Evolutionary conservation across 2,888 invertebrate genomes (phyloP).

Genomic region (Diarsia rubi): DNA sequence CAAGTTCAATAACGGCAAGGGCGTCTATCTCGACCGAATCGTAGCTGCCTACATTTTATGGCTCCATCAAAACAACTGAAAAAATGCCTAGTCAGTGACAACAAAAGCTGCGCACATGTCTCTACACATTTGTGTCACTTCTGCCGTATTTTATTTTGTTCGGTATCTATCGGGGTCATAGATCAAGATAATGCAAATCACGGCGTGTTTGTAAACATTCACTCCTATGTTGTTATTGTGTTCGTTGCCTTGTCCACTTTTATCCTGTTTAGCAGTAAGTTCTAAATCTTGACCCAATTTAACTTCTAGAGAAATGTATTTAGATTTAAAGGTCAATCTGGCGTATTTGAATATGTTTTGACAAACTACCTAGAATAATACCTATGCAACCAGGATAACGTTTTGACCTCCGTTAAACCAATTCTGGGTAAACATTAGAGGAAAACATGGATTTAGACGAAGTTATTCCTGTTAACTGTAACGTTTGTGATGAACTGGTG

Average conservation of each 20-base stretch:
- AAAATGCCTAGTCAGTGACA: background rate
- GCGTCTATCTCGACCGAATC: background rate
- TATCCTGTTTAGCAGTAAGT: constrained; percentile 25
- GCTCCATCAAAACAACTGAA: background rate
- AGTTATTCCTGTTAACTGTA: too few relatives aligned
- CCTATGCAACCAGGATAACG: background rate
- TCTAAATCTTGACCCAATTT: constrained; percentile 32
- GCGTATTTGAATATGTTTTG: constrained; percentile 35
- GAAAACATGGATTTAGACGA: constrained; percentile 3
- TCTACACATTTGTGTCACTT: background rate
- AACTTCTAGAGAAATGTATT: constrained; percentile 6
- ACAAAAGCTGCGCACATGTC: constrained; percentile 3
- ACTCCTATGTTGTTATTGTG: constrained; percentile 32
- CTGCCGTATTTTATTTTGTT: constrained; percentile 9
- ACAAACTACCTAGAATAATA: constrained; percentile 7
- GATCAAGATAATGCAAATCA: constrained; percentile 24
- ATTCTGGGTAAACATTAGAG: background rate
- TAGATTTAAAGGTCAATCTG: constrained; percentile 2
- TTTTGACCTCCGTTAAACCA: constrained; percentile 1
- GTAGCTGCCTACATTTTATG: too few relatives aligned
- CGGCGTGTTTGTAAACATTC: constrained; percentile 19
- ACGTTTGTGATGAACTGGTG: too few relatives aligned
- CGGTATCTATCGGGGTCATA: constrained; percentile 30
- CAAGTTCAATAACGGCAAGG: background rate
- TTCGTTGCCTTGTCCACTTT: background rate